Conservation (phyloP, 2,888 invertebrate genomes). For the Corythucha ciliata region DNA sequence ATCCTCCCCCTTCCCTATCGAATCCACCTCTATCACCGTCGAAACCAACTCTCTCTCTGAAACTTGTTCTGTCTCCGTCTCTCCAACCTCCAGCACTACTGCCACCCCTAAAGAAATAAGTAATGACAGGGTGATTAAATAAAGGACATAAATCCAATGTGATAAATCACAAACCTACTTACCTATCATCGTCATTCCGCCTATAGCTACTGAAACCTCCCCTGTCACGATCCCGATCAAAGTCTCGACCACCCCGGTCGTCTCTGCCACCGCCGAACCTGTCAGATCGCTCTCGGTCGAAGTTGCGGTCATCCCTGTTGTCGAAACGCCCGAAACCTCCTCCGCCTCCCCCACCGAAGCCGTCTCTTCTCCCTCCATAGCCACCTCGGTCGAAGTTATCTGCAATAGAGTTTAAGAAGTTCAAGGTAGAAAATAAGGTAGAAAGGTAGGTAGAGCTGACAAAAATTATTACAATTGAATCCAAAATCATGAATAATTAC, state of each 20-base stretch:
- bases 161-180: not conserved
- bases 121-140: conserved; percentile 7
- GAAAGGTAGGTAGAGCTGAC: no score
- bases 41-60: conserved; percentile 14
- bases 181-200: conserved; percentile 28
- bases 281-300: not conserved
- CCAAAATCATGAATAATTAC: no score
- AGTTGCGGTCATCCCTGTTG: not conserved
- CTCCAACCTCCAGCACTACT: conserved; percentile 17
- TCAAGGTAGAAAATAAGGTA: not conserved
- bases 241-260: not conserved
- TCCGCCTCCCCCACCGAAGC: not conserved
- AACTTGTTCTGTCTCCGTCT: conserved; percentile 14
- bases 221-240: conserved; percentile 32
- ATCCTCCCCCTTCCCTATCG: conserved; percentile 11
- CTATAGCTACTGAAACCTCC: conserved; percentile 36
- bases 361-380: not conserved
- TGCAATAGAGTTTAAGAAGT: not conserved
- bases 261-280: not conserved
- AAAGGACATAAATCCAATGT: not conserved
- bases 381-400: not conserved
- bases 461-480: no score
- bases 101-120: conserved; percentile 15
- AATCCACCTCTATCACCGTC: conserved; percentile 10
- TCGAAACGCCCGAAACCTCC: not conserved